A percentile compares a stretch with the other conserved stretches of the same genome.
These are phyloP conservation scores for Istiophorus platypterus DNA, from an alignment of 2,113 vertebrate species.

Conservation along the genomic window DNA sequence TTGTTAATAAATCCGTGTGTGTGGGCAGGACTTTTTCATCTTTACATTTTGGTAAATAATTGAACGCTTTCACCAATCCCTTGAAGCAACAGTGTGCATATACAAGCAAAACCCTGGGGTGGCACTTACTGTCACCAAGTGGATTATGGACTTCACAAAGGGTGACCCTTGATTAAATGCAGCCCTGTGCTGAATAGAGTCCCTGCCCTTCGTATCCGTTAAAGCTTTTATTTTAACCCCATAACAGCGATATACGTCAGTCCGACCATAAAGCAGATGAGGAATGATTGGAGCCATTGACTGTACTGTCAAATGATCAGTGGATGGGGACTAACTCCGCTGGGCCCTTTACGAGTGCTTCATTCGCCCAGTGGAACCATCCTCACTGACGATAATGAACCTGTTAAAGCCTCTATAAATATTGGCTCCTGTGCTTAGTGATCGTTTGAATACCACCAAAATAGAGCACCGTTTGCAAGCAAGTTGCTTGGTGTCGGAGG, in stretches of 20 bases:
- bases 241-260: slow-evolving; percentile 80
- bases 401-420: slow-evolving; percentile 84
- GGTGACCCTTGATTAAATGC: slow-evolving; percentile 70
- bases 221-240: slow-evolving; percentile 77
- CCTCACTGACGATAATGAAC: slow-evolving; percentile 79
- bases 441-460: slow-evolving; percentile 74
- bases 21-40: not conserved
- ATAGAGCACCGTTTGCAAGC: slow-evolving; percentile 69
- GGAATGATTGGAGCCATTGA: slow-evolving; percentile 81
- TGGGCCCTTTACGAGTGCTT: slow-evolving; percentile 72
- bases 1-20: not conserved
- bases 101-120: slow-evolving; percentile 37
- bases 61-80: not conserved
- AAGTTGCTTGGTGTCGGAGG: slow-evolving; percentile 71
- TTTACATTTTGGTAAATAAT: not conserved
- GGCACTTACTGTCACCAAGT: slow-evolving; percentile 57
- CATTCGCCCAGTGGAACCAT: slow-evolving; percentile 65
- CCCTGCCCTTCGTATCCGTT: slow-evolving; percentile 59
- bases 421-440: slow-evolving; percentile 72
- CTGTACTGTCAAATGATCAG: slow-evolving; percentile 74
- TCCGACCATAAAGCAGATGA: slow-evolving; percentile 78
- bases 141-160: slow-evolving; percentile 67
- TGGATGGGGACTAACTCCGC: slow-evolving; percentile 67
- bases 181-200: slow-evolving; percentile 52
- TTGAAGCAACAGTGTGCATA: slow-evolving; percentile 30